Evolutionary conservation across 64 coral and sea anemone genomes (phyloP).

Genomic region (Trachythela sp.): DNA sequence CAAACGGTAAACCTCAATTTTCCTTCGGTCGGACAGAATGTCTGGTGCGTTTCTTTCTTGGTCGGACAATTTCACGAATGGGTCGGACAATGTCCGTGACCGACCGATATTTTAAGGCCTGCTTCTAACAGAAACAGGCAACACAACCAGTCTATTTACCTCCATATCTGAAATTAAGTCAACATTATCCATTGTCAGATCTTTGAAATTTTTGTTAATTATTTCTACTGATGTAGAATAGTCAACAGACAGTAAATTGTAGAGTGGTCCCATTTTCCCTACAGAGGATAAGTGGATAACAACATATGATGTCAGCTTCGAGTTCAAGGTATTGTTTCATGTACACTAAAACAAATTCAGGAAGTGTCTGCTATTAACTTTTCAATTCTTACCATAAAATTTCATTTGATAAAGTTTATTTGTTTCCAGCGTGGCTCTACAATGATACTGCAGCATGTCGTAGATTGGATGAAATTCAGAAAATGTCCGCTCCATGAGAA

Average conservation of each 20-base stretch:
- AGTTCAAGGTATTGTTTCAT: no score
- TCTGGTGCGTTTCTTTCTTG: no score
- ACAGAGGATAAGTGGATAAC: background rate
- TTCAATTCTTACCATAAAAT: conserved; percentile 60
- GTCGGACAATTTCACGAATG: no score
- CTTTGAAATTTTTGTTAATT: conserved; percentile 71
- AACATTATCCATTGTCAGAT: conserved; percentile 73
- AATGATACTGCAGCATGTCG: conserved; percentile 75
- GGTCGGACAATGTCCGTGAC: no score
- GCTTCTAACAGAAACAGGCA: no score
- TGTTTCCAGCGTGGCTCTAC: conserved; percentile 75
- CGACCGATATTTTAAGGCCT: no score
- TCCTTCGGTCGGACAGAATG: no score
- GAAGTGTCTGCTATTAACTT: no score
- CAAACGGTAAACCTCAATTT: no score
- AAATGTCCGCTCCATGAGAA: conserved; percentile 75
- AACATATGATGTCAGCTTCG: background rate
- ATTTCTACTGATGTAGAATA: conserved; percentile 65
- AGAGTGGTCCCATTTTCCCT: conserved; percentile 79
- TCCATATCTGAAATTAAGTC: conserved; percentile 62
- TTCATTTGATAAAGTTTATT: conserved; percentile 92
- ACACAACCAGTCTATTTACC: conserved; percentile 44
- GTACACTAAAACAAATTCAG: no score
- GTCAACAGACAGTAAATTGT: conserved; percentile 77
- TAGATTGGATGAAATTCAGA: conserved; percentile 90